Evolutionary conservation across 2,113 vertebrate species (phyloP), one percentile per base, ranked within the genome.

Genomic region (Cisticola juncidis): DNA sequence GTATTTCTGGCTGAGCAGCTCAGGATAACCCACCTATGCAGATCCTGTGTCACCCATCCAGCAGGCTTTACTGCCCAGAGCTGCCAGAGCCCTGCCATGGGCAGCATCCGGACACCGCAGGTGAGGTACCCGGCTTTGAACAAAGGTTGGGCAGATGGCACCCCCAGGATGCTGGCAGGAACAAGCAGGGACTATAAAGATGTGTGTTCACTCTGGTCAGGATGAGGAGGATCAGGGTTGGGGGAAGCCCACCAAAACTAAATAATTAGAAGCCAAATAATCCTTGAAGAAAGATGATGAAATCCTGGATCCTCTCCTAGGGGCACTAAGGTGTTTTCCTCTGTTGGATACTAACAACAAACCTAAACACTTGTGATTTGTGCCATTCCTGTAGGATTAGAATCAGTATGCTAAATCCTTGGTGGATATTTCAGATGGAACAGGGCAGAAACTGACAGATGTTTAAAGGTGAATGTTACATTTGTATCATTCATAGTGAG

Each of bases 11-110:
- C 70, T 13, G 26, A 69, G 54, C 42, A 88, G 45, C 58, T 62
- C 23, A 14, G 73, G 80, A 70, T 36, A 79, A 53, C 25, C 29
- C 25, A 47, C 26, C 51, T 6, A 0, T 48, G 29, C 4, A 3
- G 42, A 53, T 86, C 26, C 10, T 16, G 5, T 54, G 47, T 48
- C 69, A 57, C 31, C 13, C 23, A 36, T 10, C 45, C 57, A 53
- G 14, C 0, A 0, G 58, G 64, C 26, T 81, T 68, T 83, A 21
- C 71, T 33, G 48, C 23, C 3, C 2, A 16, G 35, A 84, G n/a
- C n/a, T 72, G 33, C 44, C 33, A 7, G 20, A 0, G 4, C 38
- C 47, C 47, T 2, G 3, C 47, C 18, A 42, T 10, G 0, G 0
- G 15, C 35, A 66, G 33, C 3, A 0, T 14, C 57, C 22, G 62